phyloP scores from a whole-genome alignment of 2,797 vertebrate species.

The Peromyscus attwateri region DNA sequence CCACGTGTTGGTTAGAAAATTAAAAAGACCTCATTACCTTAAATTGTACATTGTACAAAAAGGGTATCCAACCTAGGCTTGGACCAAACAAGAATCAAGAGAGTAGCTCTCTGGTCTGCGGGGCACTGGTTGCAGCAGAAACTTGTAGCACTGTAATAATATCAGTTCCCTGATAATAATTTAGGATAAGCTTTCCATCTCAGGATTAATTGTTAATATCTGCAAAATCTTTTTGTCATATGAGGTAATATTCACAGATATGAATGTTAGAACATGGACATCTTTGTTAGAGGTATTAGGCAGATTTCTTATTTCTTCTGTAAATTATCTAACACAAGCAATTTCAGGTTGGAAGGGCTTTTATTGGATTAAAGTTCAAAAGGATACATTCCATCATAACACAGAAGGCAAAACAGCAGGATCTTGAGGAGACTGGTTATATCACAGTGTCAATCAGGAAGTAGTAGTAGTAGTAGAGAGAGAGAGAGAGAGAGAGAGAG shows the following conservation, averaged over 20 bases:
- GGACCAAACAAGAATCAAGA: neutral
- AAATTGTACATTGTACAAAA: neutral
- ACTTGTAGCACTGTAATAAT: neutral
- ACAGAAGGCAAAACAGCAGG: neutral
- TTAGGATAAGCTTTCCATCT: neutral
- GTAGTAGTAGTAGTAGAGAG: no score
- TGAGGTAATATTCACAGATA: neutral
- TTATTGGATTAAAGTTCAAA: neutral
- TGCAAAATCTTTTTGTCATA: conserved; percentile 17
- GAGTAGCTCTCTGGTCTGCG: neutral
- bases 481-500: no score
- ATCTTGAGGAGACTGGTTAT: neutral
- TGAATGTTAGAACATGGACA: neutral
- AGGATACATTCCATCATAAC: neutral
- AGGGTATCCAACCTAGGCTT: neutral
- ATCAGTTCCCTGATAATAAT: neutral
- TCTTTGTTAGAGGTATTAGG: neutral
- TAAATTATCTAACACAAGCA: neutral
- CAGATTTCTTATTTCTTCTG: neutral
- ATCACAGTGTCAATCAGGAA: neutral
- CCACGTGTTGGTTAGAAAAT: neutral
- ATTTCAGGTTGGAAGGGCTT: neutral
- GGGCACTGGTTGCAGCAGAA: neutral
- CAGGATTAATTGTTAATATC: conserved; percentile 32
- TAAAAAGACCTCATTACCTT: neutral